phyloP scores from a whole-genome alignment of 2,113 vertebrate species.

The Passer montanus region DNA sequence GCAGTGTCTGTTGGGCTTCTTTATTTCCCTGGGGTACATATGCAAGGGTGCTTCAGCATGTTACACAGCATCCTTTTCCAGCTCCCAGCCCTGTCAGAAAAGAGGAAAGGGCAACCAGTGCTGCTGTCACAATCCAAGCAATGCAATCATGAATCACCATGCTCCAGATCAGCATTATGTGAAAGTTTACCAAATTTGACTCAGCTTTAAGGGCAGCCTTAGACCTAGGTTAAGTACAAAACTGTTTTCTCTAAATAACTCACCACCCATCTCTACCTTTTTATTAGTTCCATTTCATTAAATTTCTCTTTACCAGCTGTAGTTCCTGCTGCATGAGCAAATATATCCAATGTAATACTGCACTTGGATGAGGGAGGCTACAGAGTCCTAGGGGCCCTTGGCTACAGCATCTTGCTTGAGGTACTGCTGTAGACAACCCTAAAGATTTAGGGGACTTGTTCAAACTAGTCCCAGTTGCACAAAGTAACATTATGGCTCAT shows the following conservation, averaged over 20 bases:
- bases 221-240: neutral
- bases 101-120: neutral
- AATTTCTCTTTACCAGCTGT: neutral
- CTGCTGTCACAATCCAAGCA: neutral
- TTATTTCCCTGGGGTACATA: neutral
- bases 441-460: neutral
- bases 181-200: neutral
- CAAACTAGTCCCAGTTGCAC: neutral
- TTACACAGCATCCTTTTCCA: neutral
- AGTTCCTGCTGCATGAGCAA: neutral
- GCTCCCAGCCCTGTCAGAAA: neutral
- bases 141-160: rapidly evolving
- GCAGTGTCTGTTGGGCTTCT: neutral
- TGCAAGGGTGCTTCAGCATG: neutral
- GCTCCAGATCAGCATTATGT: rapidly evolving
- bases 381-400: neutral
- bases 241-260: neutral
- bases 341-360: neutral
- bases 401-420: neutral
- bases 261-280: neutral
- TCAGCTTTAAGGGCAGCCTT: neutral
- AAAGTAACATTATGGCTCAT: neutral
- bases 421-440: neutral
- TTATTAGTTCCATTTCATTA: neutral
- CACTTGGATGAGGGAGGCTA: neutral